phyloP scores from a whole-genome alignment of 1,140 invertebrate species.

The Procambarus virginalis region DNA sequence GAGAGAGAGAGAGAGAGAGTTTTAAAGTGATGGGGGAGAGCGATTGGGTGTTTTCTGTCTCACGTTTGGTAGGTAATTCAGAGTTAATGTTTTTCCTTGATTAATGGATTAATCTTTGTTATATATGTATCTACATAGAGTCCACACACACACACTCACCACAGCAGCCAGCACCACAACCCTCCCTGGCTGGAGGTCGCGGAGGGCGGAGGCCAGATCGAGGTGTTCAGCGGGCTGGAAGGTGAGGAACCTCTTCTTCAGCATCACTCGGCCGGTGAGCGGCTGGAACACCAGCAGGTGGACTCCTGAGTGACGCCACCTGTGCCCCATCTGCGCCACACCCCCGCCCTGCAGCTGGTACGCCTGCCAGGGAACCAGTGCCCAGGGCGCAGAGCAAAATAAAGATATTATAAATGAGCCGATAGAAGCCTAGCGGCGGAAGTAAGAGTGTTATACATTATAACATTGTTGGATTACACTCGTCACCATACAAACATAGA shows the following conservation, averaged over 20 bases:
- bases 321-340: not conserved
- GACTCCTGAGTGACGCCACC: constrained; percentile 13
- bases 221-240: constrained; percentile 47
- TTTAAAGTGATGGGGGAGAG: too few species aligned
- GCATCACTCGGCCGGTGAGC: not conserved
- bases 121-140: too few species aligned
- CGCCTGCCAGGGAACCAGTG: not conserved
- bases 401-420: too few species aligned
- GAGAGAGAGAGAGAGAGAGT: not conserved
- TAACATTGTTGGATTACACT: too few species aligned
- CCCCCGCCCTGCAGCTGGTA: constrained; percentile 2
- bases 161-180: constrained; percentile 33
- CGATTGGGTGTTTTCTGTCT: too few species aligned
- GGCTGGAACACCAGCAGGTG: constrained; percentile 10
- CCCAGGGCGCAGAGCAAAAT: too few species aligned
- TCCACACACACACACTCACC: not conserved
- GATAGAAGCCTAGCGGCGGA: too few species aligned
- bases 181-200: not conserved
- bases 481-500: too few species aligned
- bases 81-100: too few species aligned
- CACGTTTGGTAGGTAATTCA: too few species aligned
- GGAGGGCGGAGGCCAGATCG: constrained; percentile 13
- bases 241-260: constrained; percentile 23
- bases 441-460: too few species aligned
- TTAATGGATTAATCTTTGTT: too few species aligned